Evolutionary conservation across 2,113 vertebrate genomes (phyloP).

Genomic region (Cariama cristata): DNA sequence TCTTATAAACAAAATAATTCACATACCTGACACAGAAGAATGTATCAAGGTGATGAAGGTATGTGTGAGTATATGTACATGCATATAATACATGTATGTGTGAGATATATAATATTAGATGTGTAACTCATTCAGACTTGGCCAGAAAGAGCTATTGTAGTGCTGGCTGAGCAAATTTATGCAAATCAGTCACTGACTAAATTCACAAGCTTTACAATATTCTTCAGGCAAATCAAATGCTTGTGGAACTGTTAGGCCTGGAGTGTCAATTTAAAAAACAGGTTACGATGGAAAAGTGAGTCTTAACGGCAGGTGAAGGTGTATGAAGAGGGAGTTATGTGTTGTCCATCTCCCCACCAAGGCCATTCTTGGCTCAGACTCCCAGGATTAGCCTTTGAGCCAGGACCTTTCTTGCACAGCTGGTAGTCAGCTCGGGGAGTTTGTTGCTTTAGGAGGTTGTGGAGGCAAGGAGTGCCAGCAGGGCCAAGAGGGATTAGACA

Average conservation of each 20-base stretch:
- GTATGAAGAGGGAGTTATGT: not conserved
- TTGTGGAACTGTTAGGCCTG: not conserved
- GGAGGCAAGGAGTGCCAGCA: not conserved
- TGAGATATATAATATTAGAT: not conserved
- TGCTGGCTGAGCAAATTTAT: slow-evolving; percentile 53
- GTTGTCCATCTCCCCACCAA: not conserved
- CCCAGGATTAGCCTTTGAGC: not conserved
- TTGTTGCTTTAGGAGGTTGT: not conserved
- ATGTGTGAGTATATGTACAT: not conserved
- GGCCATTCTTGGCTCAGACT: not conserved
- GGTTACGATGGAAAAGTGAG: not conserved
- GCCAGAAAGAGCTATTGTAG: slow-evolving; percentile 13
- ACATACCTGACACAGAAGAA: slow-evolving; percentile 34
- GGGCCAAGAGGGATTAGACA: not conserved
- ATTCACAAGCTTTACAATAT: slow-evolving; percentile 6
- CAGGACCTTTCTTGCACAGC: not conserved
- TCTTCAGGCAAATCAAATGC: not conserved
- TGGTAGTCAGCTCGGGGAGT: not conserved
- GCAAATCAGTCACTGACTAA: not conserved
- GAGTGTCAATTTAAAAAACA: not conserved
- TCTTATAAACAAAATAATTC: slow-evolving; percentile 67
- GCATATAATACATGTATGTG: not conserved
- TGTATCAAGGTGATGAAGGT: not conserved
- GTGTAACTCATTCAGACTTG: not conserved
- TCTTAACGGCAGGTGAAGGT: not conserved